Base-by-base conservation (phyloP, 2,113 vertebrate species). In the Struthio camelus region DNA sequence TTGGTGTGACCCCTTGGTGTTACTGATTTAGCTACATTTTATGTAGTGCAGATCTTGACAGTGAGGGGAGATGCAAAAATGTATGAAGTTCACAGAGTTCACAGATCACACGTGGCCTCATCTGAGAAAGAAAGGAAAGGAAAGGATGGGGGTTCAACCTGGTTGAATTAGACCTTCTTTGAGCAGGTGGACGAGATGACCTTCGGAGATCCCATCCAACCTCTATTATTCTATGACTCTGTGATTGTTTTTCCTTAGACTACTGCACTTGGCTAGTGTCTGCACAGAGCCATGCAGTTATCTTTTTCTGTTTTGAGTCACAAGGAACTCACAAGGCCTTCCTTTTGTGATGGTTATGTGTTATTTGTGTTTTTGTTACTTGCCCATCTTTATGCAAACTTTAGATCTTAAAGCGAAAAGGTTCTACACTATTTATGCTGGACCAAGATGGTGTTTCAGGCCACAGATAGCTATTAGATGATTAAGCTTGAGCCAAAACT, bases 61-160 rank as follows among this genome's bases (percentile, higher is more conserved):
- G 16, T 6, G 10, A 70, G 2, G 2, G 28, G 13, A 82, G 66
- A 80, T 58, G 18, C 8, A 50, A 80, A 78, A 48, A 22, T 27
- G 20, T 2, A 0, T 1, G 24, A 28, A 32, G 16, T 58, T 67
- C 11, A n/a, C n/a, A n/a, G n/a, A n/a, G n/a, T n/a, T n/a, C n/a
- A 75, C 13, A 75, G 20, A 40, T 25, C 25, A 58, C 18, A 48
- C n/a, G 22, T 62, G 23, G 8, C 11, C n/a, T 69, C 32, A 51
- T 19, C 3, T 19, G n/a, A 14, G 15, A 24, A 7, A 22, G 15
- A 58, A 11, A 27, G 20, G 28, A 54, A 32, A 28, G 6, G 14
- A 64, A 64, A 30, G 5, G 22, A 18, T 24, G 13, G 58, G 14
- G 32, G 17, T n/a, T n/a, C n/a, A n/a, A n/a, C n/a, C n/a, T n/a